These are phyloP conservation scores for Aproaerema taeniolella DNA, from an alignment of 2,888 invertebrate species.

Conservation along the genomic window DNA sequence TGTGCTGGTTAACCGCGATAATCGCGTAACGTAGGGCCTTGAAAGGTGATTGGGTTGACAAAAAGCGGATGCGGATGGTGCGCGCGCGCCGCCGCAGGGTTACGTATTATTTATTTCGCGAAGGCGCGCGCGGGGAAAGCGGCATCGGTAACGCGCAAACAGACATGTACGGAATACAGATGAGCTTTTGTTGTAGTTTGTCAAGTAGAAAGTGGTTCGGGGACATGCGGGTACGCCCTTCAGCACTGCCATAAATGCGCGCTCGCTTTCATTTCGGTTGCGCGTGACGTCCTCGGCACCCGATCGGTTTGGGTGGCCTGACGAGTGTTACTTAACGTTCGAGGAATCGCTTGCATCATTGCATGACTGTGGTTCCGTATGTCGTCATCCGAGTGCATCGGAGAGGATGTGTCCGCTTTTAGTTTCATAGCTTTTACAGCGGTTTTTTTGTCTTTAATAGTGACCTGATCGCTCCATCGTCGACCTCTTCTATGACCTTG, in stretches of 20 bases:
- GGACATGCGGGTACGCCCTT: constrained; percentile 72
- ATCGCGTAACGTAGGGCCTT: constrained; percentile 36
- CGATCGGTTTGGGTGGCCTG: constrained; percentile 37
- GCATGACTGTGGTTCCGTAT: constrained; percentile 40
- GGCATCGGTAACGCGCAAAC: constrained; percentile 37
- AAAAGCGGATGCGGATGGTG: constrained; percentile 50
- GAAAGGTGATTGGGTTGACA: constrained; percentile 32
- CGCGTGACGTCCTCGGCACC: constrained; percentile 48
- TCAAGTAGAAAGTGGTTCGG: constrained; percentile 67
- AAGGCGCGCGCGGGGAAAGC: constrained; percentile 53
- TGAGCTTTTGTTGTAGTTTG: constrained; percentile 62
- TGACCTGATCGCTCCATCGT: no score
- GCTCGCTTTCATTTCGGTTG: constrained; percentile 69
- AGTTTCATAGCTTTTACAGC: no score
- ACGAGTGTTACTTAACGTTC: constrained; percentile 62
- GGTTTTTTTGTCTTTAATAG: no score
- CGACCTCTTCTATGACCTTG: no score
- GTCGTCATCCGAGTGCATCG: no score
- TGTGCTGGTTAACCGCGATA: constrained; percentile 31
- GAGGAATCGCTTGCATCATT: constrained; percentile 51
- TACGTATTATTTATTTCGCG: constrained; percentile 46
- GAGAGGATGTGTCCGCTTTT: no score
- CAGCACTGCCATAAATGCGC: constrained; percentile 68
- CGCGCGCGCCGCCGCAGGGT: constrained; percentile 45
- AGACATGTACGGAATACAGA: constrained; percentile 57